Percentiles rank a stretch among this genome's conserved stretches.
Conservation (phyloP, 2,888 invertebrate species). For the Hyposoter didymator region DNA sequence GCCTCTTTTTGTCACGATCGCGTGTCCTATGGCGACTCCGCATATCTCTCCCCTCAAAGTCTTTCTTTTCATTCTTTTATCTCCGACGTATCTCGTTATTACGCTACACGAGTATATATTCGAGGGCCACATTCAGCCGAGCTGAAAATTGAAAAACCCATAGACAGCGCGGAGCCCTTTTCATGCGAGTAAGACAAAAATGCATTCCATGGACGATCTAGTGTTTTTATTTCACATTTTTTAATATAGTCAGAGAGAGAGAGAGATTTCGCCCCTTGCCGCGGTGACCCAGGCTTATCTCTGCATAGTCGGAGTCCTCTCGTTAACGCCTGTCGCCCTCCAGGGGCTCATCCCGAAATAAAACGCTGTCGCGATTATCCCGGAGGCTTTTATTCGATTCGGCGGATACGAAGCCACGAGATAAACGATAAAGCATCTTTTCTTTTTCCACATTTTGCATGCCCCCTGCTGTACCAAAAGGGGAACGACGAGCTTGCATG, state of each 20-base stretch:
- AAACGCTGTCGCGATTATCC: conserved; percentile 77
- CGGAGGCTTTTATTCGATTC: conserved; percentile 78
- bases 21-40: background rate
- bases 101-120: conserved; percentile 40
- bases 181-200: conserved; percentile 49
- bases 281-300: conserved; percentile 57
- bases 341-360: conserved; percentile 77
- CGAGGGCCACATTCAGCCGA: conserved; percentile 55
- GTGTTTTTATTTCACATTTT: conserved; percentile 21
- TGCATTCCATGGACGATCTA: conserved; percentile 1
- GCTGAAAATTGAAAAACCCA: conserved; percentile 50
- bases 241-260: conserved; percentile 15
- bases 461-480: conserved; percentile 12
- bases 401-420: conserved; percentile 79
- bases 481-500: conserved; percentile 44
- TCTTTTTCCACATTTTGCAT: background rate
- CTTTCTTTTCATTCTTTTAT: conserved; percentile 51
- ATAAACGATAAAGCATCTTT: conserved; percentile 71
- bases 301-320: conserved; percentile 6
- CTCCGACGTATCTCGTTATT: conserved; percentile 57
- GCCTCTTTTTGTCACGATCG: background rate
- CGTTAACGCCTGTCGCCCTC: conserved; percentile 43
- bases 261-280: too few relatives aligned
- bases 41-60: background rate
- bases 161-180: conserved; percentile 2